Conservation (phyloP, 2,113 vertebrate genomes). For the Oplegnathus fasciatus region DNA sequence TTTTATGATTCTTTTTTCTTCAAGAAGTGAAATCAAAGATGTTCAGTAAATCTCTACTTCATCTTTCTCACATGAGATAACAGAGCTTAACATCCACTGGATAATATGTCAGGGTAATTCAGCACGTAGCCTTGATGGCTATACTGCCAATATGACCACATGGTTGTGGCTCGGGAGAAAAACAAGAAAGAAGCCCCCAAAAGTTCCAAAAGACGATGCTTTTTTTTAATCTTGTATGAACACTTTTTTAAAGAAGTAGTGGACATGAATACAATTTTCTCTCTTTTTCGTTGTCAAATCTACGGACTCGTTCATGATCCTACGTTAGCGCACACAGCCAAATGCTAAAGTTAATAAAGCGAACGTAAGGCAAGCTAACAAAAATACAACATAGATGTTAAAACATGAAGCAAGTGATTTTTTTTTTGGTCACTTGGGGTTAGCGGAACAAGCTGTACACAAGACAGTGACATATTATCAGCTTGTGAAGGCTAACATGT, state of each 20-base stretch:
- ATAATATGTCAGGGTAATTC: neutral
- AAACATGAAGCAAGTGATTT: neutral
- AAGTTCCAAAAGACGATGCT: neutral
- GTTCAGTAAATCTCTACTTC: neutral
- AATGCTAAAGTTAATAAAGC: neutral
- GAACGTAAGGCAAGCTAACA: neutral
- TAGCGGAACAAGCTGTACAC: neutral
- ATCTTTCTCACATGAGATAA: neutral
- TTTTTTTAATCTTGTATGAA: neutral
- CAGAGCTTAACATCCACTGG: neutral
- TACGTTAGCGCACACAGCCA: neutral
- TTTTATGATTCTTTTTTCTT: neutral
- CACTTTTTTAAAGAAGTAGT: neutral
- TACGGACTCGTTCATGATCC: neutral
- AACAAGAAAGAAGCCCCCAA: neutral
- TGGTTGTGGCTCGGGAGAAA: neutral
- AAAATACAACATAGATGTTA: neutral
- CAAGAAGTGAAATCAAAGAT: neutral
- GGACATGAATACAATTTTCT: neutral
- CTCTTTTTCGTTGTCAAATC: neutral
- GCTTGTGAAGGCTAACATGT: neutral
- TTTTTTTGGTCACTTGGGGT: neutral
- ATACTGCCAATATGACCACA: neutral
- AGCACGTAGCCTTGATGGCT: neutral
- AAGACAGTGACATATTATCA: neutral